These are phyloP conservation scores for Vireo altiloquus DNA, from an alignment of 2,113 vertebrate species.

Conservation along the genomic window DNA sequence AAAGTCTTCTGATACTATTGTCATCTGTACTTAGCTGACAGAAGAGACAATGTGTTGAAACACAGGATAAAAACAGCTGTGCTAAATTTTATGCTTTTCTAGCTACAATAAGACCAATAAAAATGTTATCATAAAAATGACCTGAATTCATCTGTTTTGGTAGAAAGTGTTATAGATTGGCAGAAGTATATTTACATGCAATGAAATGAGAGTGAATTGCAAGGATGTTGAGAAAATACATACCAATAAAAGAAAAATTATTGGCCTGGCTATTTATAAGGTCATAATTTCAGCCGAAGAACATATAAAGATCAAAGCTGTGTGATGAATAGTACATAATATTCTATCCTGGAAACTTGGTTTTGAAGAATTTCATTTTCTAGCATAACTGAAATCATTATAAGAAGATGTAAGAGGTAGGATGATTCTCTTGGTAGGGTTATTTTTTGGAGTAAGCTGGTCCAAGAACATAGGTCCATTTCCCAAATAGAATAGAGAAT, in stretches of 20 bases:
- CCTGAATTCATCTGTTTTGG: background rate
- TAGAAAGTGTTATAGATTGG: background rate
- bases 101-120: background rate
- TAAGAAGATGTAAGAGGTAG: background rate
- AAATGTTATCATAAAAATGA: background rate
- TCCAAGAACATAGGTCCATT: background rate
- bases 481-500: background rate
- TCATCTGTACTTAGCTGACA: background rate
- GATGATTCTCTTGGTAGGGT: background rate
- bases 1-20: background rate
- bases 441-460: background rate
- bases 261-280: background rate
- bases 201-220: background rate
- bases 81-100: background rate
- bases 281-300: background rate
- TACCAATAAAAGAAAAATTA: background rate
- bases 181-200: background rate
- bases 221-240: background rate
- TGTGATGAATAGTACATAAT: background rate
- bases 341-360: background rate
- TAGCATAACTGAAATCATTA: background rate
- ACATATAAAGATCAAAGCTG: background rate
- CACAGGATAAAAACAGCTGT: background rate
- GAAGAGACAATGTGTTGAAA: background rate
- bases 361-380: background rate